Base-by-base conservation (phyloP, 2,888 invertebrate species). In the Willowsia nigromaculata region DNA sequence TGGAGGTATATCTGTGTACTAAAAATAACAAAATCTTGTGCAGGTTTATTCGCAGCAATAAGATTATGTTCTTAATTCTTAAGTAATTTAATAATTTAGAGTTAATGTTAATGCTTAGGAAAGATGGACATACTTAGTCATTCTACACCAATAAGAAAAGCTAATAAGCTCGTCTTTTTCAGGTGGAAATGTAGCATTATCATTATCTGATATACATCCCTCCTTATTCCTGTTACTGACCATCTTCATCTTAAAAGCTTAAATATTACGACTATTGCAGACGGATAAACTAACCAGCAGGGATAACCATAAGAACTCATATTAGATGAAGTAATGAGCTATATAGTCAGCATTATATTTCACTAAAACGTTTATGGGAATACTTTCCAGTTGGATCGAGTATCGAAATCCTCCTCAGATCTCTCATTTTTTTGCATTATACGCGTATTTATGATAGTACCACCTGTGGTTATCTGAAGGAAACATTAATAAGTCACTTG, bases 1-100 rank as follows among this genome's bases (percentile, higher is more conserved):
- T n/a, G n/a, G n/a, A n/a, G n/a, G n/a, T n/a, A n/a, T n/a, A n/a
- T n/a, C n/a, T n/a, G n/a, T n/a, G n/a, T n/a, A n/a, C n/a, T 76
- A 25, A 86, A 80, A 80, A 33, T 50, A 86, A 65, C 25, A 78
- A 65, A 76, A 30, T 80, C 68, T 68, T 86, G 78, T 86, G 86
- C 78, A 80, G 68, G 68, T 65, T 80, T 68, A 86, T 86, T 86
- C 80, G 86, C n/a, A 81, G 81, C 80, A 86, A 86, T 80, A 86
- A 80, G 86, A 86, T 80, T 78, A 86, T 68, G n/a, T n/a, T n/a
- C n/a, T n/a, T n/a, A n/a, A n/a, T n/a, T 22, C 43, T 68, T 30
- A 80, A 86, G 85, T 85, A 76, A 85, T 76, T 85, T 76, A 76
- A 76, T 85, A 76, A 76, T 43, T 71, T 43, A 6, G 6, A 4